Evolutionary conservation across 1,140 invertebrate genomes (phyloP).

Genomic region (Euura saliciscinereae): DNA sequence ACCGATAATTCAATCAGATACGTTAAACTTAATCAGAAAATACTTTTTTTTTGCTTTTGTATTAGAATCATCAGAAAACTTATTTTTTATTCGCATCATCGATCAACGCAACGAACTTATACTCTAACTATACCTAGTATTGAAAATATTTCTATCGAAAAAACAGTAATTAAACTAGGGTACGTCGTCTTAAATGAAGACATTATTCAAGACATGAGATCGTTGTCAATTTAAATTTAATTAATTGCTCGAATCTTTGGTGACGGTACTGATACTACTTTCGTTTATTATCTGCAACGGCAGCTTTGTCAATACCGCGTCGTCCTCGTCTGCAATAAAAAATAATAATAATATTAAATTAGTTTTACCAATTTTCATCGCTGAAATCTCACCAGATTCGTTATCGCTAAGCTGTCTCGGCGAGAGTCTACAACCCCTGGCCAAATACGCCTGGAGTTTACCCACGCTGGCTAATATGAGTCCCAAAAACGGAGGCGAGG

Average conservation of each 20-base stretch:
- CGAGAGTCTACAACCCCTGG: conserved; percentile 72
- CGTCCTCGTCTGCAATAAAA: background rate
- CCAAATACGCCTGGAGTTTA: conserved; percentile 74
- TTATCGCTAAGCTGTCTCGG: conserved; percentile 72
- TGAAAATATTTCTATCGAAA: no score
- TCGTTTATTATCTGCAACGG: background rate
- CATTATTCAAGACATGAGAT: no score
- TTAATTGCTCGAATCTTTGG: background rate
- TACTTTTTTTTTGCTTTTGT: no score
- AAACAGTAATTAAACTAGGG: no score
- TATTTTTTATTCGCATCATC: no score
- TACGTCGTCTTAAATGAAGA: no score
- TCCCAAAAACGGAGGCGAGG: conserved; percentile 95
- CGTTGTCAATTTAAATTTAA: background rate
- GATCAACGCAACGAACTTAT: no score
- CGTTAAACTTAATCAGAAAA: no score
- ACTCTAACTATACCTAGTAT: no score
- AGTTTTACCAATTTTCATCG: background rate
- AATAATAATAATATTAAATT: background rate
- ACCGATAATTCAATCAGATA: no score
- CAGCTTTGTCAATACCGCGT: background rate
- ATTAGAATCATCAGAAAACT: no score
- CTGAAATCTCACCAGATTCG: conserved; percentile 64
- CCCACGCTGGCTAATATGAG: conserved; percentile 86
- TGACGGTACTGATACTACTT: background rate